phyloP scores from a whole-genome alignment of 2,113 vertebrate genomes.

The Myxocyprinus asiaticus region DNA sequence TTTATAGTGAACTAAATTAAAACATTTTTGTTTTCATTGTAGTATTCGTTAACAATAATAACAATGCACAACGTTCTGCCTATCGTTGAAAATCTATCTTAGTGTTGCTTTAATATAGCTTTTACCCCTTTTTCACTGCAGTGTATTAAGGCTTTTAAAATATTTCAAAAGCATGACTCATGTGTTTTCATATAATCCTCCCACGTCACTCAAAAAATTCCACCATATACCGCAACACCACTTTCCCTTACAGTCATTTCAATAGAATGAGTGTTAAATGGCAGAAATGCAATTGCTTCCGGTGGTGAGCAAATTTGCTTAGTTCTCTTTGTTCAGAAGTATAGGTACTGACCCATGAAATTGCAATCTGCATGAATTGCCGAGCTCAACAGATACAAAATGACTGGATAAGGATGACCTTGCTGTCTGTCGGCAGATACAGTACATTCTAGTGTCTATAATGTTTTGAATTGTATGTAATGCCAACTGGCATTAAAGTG shows the following conservation, averaged over 20 bases:
- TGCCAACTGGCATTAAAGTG: constrained; percentile 4
- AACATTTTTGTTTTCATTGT: too few relatives aligned
- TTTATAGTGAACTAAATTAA: too few relatives aligned
- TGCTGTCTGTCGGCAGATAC: neutral
- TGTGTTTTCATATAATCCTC: neutral
- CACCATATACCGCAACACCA: neutral
- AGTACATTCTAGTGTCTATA: neutral
- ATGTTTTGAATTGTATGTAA: neutral
- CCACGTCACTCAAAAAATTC: neutral
- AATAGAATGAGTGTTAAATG: neutral
- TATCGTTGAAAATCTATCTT: neutral
- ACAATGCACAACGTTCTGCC: neutral
- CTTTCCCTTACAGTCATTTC: neutral
- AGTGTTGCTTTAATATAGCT: too few relatives aligned
- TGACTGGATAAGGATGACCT: constrained; percentile 26
- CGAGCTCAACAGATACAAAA: constrained; percentile 11
- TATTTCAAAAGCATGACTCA: neutral
- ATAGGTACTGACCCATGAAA: constrained; percentile 3
- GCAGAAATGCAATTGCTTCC: neutral
- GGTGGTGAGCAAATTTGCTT: constrained; percentile 20
- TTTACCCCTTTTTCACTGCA: too few relatives aligned
- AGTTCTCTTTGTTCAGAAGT: constrained; percentile 6
- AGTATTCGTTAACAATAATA: too few relatives aligned
- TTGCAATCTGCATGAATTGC: neutral
- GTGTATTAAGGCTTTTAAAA: too few relatives aligned